Percentiles rank a stretch among this genome's conserved stretches.
These are phyloP conservation scores for Propsilocerus akamusi DNA, from an alignment of 1,140 invertebrate species.

Conservation along the genomic window DNA sequence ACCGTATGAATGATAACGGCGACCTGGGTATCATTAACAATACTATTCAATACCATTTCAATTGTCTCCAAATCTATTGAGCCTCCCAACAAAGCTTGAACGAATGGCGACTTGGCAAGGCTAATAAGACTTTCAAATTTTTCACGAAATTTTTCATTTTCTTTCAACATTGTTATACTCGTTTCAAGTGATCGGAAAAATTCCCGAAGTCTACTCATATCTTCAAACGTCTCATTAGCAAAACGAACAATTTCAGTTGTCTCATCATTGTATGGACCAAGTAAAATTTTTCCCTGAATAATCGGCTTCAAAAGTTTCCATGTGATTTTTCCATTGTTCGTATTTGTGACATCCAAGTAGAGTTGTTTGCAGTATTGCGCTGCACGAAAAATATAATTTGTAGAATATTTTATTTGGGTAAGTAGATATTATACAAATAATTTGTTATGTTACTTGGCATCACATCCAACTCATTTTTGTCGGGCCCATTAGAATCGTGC, in stretches of 20 bases:
- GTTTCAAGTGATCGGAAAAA: conserved; percentile 6
- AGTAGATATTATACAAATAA: conserved; percentile 3
- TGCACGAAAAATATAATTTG: conserved; percentile 12
- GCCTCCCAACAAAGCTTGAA: conserved; percentile 16
- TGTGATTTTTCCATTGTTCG: conserved; percentile 40
- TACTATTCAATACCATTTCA: conserved; percentile 12
- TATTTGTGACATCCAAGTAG: conserved; percentile 33
- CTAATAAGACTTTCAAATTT: conserved; percentile 17
- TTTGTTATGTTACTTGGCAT: conserved; percentile 33
- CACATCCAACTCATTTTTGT: conserved; percentile 27
- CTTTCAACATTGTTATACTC: conserved; percentile 14
- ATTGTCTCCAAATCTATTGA: conserved; percentile 17
- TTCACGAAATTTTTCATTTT: conserved; percentile 14
- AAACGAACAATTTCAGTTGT: conserved; percentile 31
- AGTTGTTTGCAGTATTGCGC: conserved; percentile 39
- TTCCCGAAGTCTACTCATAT: conserved; percentile 28
- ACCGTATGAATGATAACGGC: conserved; percentile 18
- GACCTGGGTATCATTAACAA: conserved; percentile 16
- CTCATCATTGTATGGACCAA: conserved; percentile 28
- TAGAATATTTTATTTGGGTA: background rate
- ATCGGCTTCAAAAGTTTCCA: conserved; percentile 46
- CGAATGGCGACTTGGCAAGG: conserved; percentile 19
- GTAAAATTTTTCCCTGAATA: conserved; percentile 40
- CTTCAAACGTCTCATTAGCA: conserved; percentile 35
- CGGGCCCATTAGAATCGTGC: conserved; percentile 27